Percentiles rank a stretch among this genome's conserved stretches.
Conservation (phyloP, 2,888 invertebrate genomes). For the Tachina grossa region DNA sequence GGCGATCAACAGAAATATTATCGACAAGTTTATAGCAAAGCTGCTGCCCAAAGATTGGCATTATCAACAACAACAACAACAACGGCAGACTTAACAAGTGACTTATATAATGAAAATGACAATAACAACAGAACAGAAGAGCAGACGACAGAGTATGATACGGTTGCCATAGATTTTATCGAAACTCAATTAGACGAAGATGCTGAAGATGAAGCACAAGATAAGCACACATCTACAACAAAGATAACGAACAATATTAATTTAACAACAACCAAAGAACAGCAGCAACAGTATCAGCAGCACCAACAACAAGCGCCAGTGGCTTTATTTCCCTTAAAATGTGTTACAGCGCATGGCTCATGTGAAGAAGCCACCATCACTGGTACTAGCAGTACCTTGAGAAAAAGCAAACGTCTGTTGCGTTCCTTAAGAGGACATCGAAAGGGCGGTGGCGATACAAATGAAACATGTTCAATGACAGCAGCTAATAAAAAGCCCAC, state of each 20-base stretch:
- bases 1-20: slow-evolving; percentile 94
- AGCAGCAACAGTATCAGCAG: slow-evolving; percentile 1
- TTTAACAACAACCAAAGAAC: slow-evolving; percentile 65
- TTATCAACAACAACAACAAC: slow-evolving; percentile 73
- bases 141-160: slow-evolving; percentile 69
- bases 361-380: slow-evolving; percentile 2
- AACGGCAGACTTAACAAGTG: slow-evolving; percentile 67
- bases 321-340: slow-evolving; percentile 78
- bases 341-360: slow-evolving; percentile 64
- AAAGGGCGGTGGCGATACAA: slow-evolving; percentile 73
- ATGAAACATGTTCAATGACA: slow-evolving; percentile 60
- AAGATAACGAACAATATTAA: slow-evolving; percentile 66
- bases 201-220: slow-evolving; percentile 60
- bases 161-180: slow-evolving; percentile 74
- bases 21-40: slow-evolving; percentile 89
- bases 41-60: slow-evolving; percentile 84
- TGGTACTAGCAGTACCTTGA: slow-evolving; percentile 66
- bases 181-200: slow-evolving; percentile 73
- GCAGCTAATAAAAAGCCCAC: slow-evolving; percentile 58
- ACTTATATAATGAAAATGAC: slow-evolving; percentile 72
- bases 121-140: slow-evolving; percentile 71
- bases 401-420: slow-evolving; percentile 79
- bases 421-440: slow-evolving; percentile 79
- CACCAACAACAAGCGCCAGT: slow-evolving; percentile 70
- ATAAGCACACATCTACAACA: slow-evolving; percentile 63